A percentile compares a stretch with the other conserved stretches of the same genome.
Evolutionary conservation across 2,797 vertebrate genomes (phyloP).

Genomic region (Helicolenus hilgendorfi): DNA sequence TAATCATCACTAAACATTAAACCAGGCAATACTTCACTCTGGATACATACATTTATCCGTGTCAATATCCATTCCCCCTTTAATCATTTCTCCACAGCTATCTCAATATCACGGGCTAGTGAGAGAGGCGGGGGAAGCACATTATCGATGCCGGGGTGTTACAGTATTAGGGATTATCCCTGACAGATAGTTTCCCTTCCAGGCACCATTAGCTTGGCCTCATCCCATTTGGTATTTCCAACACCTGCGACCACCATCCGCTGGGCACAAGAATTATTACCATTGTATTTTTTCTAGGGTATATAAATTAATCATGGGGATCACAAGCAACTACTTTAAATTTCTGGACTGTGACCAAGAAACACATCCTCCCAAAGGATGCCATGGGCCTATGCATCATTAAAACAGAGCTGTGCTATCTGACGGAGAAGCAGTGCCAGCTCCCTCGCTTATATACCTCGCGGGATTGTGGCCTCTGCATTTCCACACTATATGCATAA

Average conservation of each 20-base stretch:
- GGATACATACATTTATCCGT: slow-evolving; percentile 68
- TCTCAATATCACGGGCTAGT: slow-evolving; percentile 80
- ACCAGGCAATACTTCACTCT: slow-evolving; percentile 53
- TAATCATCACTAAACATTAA: slow-evolving; percentile 72
- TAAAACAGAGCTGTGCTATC: slow-evolving; percentile 80
- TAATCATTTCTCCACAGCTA: slow-evolving; percentile 78
- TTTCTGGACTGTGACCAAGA: slow-evolving; percentile 88
- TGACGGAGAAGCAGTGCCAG: slow-evolving; percentile 68
- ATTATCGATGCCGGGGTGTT: slow-evolving; percentile 87
- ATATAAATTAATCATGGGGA: slow-evolving; percentile 89
- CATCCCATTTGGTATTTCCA: slow-evolving; percentile 89
- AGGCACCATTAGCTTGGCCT: slow-evolving; percentile 90
- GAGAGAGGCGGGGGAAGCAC: slow-evolving; percentile 60
- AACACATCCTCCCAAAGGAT: slow-evolving; percentile 82
- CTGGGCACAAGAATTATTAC: slow-evolving; percentile 88
- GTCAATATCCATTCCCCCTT: slow-evolving; percentile 76
- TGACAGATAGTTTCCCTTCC: slow-evolving; percentile 88
- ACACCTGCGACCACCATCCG: slow-evolving; percentile 88
- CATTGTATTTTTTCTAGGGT: slow-evolving; percentile 86
- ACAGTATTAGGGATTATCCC: slow-evolving; percentile 88
- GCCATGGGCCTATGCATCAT: slow-evolving; percentile 82
- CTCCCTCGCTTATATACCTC: slow-evolving; percentile 43
- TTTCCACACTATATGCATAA: slow-evolving; percentile 58
- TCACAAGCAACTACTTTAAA: slow-evolving; percentile 87
- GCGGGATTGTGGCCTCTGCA: slow-evolving; percentile 46